Evolutionary conservation across 2,113 vertebrate species (phyloP).

Genomic region (Malurus elegans): DNA sequence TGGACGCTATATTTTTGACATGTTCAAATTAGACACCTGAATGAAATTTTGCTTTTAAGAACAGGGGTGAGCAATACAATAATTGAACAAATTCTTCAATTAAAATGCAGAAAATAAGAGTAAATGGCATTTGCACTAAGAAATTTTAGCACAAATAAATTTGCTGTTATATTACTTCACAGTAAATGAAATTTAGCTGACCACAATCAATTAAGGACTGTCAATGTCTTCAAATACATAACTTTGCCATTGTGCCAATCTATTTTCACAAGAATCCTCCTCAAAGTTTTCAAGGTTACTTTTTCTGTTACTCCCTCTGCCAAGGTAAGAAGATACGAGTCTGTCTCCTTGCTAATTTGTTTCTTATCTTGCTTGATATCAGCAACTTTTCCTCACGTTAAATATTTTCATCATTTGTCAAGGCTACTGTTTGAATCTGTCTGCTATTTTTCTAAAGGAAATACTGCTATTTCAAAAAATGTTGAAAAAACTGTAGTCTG

Average conservation of each 20-base stretch:
- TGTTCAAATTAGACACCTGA: neutral
- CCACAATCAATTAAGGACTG: neutral
- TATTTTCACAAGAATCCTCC: slow-evolving; percentile 19
- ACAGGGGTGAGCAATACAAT: neutral
- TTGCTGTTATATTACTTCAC: neutral
- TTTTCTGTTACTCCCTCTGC: slow-evolving; percentile 12
- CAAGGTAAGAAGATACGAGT: slow-evolving; percentile 9
- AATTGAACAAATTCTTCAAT: neutral
- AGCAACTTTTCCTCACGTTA: neutral
- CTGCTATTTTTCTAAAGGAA: neutral
- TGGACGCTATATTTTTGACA: neutral
- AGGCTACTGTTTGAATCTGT: neutral
- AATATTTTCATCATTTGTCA: neutral
- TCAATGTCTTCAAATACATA: slow-evolving; percentile 1
- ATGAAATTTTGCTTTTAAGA: neutral
- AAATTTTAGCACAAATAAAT: neutral
- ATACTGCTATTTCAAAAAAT: neutral
- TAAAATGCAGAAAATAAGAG: neutral
- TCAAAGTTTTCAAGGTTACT: slow-evolving; percentile 30
- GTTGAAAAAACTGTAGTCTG: neutral
- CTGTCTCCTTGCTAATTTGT: neutral
- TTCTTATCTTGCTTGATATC: neutral
- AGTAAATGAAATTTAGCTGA: neutral
- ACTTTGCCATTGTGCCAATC: neutral
- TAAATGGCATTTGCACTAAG: neutral